Evolutionary conservation across 2,797 vertebrate genomes (phyloP), one percentile per base, ranked within the genome.

Genomic region (Cuculus canorus): DNA sequence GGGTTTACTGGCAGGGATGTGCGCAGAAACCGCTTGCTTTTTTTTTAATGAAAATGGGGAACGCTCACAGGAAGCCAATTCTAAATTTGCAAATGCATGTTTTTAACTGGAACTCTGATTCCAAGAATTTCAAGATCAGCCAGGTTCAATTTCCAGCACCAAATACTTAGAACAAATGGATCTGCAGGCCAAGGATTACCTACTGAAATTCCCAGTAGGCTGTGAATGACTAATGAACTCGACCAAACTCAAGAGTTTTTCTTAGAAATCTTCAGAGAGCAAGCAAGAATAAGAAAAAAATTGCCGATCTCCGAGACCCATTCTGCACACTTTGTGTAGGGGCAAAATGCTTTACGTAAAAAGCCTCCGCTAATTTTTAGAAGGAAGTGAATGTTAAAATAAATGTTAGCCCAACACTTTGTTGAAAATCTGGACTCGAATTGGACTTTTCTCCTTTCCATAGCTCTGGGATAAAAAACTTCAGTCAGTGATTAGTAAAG

Each of bases 41-140:
- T 53, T 41, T 88, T 57, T 27, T 0, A 91, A 91, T 79, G 64
- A 92, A 94, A 94, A 90, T 69, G 81, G 61, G 64, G 57, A 92
- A 95, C 41, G 68, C 5, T 93, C 90, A 60, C 47, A 59, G 86
- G 57, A 92, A 93, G 86, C 72, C 87, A 96, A 78, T 75, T 94
- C 37, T 88, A 64, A 54, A 94, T 91, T 83, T 92, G 83, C 69
- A 95, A 95, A 93, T 54, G 65, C 13, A 17, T 17, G 57, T 82
- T 85, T 94, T 88, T 93, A 94, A 96, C 93, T 17, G 17, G 81
- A 96, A 95, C 85, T 33, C 35, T 2, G 8, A 85, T 95, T 97
- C 88, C 90, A 94, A 93, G 96, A 95, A 93, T 85, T 92, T 95
- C 73, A 78, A 37, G n/a, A 92, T 77, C 59, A 90, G 30, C 11